Evolutionary conservation across 2,888 invertebrate species (phyloP), one percentile per base, ranked within the genome.

Genomic region (Drosophila pseudotalamancana): DNA sequence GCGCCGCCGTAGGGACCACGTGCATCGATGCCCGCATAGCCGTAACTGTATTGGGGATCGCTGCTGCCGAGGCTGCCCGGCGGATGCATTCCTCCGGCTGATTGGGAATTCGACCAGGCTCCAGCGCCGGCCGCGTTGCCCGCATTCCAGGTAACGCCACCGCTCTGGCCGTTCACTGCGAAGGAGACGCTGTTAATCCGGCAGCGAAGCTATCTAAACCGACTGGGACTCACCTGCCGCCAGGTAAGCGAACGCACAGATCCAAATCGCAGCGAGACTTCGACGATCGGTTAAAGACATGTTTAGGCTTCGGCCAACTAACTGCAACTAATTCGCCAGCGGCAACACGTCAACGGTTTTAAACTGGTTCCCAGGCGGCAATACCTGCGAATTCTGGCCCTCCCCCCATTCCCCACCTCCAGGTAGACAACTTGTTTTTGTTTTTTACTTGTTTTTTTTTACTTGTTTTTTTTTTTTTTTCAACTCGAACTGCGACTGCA

Each of bases 1-100:
- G 87, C 75, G 0, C 87, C 82, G 6, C 82, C 82, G 4, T 87
- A 87, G n/a, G 64, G 49, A 0, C 82, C 82, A 0, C 82, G 85
- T 0, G 76, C 63, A 27, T 83, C 82, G 16, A 87, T 34, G 40
- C 82, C 82, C 4, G 78, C 82, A 37, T 87, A 83, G 0, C 82
- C 82, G n/a, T 87, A 83, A 37, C 85, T 71, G 16, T 60, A 75
- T 29, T 84, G 85, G 0, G 80, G 71, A 65, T 83, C 87, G 19
- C 60, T 55, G 31, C 14, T 39, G 55, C 82, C 45, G 37, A 84
- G 21, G 1, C 54, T 65, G 14, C 82, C 85, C 2, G 85, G 78
- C 5, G 82, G 69, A 60, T 66, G 81, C 78, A 84, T 87, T 3
- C 6, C 25, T n/a, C 61, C 70, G 0, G 48, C 45, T 0, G 18